Conservation (phyloP, 2,888 invertebrate genomes). For the Ptilodon capucinus region DNA sequence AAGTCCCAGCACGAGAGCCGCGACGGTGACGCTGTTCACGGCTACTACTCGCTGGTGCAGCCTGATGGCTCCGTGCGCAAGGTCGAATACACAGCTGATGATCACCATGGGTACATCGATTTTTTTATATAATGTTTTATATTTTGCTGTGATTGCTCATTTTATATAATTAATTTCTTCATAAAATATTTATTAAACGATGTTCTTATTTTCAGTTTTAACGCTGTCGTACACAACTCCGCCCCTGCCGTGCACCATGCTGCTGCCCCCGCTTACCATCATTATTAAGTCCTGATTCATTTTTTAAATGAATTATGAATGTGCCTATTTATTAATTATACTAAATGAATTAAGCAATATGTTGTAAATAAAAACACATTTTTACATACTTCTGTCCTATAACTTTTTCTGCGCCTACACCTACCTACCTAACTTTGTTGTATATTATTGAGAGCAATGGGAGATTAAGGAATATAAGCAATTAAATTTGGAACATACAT, state of each 20-base stretch:
- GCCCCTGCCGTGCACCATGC: slow-evolving; percentile 60
- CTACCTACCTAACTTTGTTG: too few species aligned
- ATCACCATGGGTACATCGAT: slow-evolving; percentile 41
- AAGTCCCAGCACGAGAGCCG: slow-evolving; percentile 76
- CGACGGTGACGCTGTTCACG: slow-evolving; percentile 80
- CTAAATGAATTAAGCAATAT: slow-evolving; percentile 5
- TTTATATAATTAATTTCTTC: too few species aligned
- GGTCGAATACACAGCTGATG: slow-evolving; percentile 66
- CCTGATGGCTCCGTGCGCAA: slow-evolving; percentile 66
- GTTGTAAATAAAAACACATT: slow-evolving; percentile 6
- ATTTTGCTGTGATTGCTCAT: too few species aligned
- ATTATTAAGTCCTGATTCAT: slow-evolving; percentile 35
- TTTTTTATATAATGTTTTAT: too few species aligned
- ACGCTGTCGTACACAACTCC: slow-evolving; percentile 75
- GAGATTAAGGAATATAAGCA: too few species aligned
- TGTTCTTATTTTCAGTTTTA: slow-evolving; percentile 58
- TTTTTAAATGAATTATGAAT: slow-evolving; percentile 9
- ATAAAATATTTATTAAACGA: not conserved
- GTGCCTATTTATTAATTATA: slow-evolving; percentile 11
- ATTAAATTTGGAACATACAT: too few species aligned
- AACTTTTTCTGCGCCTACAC: not conserved
- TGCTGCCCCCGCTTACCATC: slow-evolving; percentile 54
- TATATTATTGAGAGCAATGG: too few species aligned
- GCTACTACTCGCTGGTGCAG: slow-evolving; percentile 77
- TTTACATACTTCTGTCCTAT: not conserved